Evolutionary conservation across 2,113 vertebrate species (phyloP), one percentile per base, ranked within the genome.

Genomic region (Mormyrus iriodes): DNA sequence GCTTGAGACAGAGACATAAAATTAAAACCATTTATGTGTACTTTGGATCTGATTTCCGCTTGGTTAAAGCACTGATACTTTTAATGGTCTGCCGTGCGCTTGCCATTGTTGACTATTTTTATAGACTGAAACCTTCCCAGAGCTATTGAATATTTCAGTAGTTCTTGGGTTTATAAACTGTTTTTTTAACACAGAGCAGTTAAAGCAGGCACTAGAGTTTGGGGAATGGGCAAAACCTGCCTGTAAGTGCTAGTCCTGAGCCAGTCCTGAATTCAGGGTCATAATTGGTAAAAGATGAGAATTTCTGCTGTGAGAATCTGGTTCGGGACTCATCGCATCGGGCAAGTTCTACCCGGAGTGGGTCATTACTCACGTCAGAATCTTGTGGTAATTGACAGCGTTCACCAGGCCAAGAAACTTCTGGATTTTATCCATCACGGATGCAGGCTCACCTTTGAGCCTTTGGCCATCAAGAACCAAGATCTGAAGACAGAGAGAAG

Each of bases 371-470:
- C 92, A 98, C 97, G 96, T 95, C 92, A 98, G 90, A 44, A 96
- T 96, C 94, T 96, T 97, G 93, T 97, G 96, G 90, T 97, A 98
- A 94, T 98, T 97, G 0, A 97, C 91, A 53, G 93, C 92, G 91
- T 95, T 97, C 85, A 94, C 94, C 89, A 97, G 95, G 0, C 96
- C 94, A 0, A 98, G 96, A 93, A 97, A 98, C 79, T 97, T 97
- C 93, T 97, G 97, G 92, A 98, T 97, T 0, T 95, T 95, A 85
- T 98, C 97, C 96, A 98, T 97, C 91, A 97, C 96, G 90, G 95
- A 95, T 91, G 97, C 96, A 0, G 97, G 97, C 90, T 98, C 97
- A 0, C 96, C 96, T 88, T 97, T 96, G 73, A 98, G 95, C 92
- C 97, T 92, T 90, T 97, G 97, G 58, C 97, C 97, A 5, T 98